Evolutionary conservation across 2,113 vertebrate species (phyloP).

Genomic region (Tyrannus savana): DNA sequence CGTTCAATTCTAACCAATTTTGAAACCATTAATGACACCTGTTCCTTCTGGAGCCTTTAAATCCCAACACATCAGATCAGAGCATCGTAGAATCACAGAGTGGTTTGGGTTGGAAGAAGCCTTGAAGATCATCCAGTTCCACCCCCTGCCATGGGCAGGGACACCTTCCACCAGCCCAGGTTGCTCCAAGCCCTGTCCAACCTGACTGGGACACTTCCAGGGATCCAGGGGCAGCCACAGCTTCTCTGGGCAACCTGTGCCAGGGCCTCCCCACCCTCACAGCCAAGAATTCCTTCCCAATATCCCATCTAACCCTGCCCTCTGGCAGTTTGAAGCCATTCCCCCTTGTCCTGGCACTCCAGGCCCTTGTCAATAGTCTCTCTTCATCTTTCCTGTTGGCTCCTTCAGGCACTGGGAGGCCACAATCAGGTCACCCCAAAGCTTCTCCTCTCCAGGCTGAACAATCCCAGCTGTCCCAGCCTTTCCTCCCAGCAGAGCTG

Average conservation of each 20-base stretch:
- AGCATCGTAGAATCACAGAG: not conserved
- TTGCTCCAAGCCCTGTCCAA: rapidly evolving
- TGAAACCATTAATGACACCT: not conserved
- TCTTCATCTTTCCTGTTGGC: rapidly evolving
- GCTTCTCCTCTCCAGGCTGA: not conserved
- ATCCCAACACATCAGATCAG: rapidly evolving
- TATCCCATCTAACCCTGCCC: not conserved
- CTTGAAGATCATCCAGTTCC: rapidly evolving
- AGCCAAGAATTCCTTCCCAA: rapidly evolving
- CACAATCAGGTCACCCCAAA: not conserved
- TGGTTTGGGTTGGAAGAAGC: too few relatives aligned
- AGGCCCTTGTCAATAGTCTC: rapidly evolving
- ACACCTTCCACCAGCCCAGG: not conserved
- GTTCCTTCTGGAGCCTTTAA: not conserved
- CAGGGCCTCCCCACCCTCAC: not conserved
- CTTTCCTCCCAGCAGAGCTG: not conserved
- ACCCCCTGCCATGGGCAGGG: not conserved
- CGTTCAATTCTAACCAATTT: rapidly evolving
- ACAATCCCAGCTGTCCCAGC: not conserved
- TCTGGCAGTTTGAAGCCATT: not conserved
- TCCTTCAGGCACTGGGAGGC: not conserved
- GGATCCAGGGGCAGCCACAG: not conserved
- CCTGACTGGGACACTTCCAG: not conserved
- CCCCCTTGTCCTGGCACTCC: not conserved
- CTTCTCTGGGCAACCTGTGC: not conserved